Evolutionary conservation across 2,797 vertebrate genomes (phyloP), one percentile per base, ranked within the genome.

Genomic region (Sebastiscus tertius): DNA sequence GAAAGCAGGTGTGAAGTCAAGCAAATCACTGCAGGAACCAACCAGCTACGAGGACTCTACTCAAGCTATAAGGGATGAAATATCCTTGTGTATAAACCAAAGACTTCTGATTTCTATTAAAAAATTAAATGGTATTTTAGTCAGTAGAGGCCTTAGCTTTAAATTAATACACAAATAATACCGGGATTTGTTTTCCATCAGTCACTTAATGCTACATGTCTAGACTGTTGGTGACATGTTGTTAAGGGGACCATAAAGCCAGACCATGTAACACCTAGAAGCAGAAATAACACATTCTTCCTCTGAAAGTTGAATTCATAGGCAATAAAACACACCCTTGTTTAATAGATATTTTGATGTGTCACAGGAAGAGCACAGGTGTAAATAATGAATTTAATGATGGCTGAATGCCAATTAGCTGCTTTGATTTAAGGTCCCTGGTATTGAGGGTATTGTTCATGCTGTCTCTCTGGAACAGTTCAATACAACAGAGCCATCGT

Each of bases 1-100:
- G 72, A 70, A 52, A 73, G 67, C 93, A 94, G 90, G 81, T 93
- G 92, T 60, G 60, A 69, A 59, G 58, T 59, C 11, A n/a, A 52
- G 2, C 10, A 73, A 22, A 62, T 81, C 46, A 79, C 16, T n/a
- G n/a, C 67, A 55, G 39, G 4, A 62, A 54, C 59, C 81, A 83
- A 80, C 26, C 77, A 75, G 61, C 31, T 80, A 5, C 6, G 3
- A 61, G 39, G n/a, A 12, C 1, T 31, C 12, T 8, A 7, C 39
- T 74, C 0, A 1, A 27, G 10, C 22, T 24, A 13, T 24, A 27
- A 26, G 31, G 4, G 7, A 16, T 36, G 26, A 42, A 12, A 24
- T 20, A 42, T 63, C 2, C 13, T 56, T 13, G 14, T n/a, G 7
- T 61, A 13, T 16, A 18, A 46, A 46, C 16, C 16, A 46, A 46